Evolutionary conservation across 1,140 invertebrate species (phyloP).

Genomic region (Macrocentrus cingulum): DNA sequence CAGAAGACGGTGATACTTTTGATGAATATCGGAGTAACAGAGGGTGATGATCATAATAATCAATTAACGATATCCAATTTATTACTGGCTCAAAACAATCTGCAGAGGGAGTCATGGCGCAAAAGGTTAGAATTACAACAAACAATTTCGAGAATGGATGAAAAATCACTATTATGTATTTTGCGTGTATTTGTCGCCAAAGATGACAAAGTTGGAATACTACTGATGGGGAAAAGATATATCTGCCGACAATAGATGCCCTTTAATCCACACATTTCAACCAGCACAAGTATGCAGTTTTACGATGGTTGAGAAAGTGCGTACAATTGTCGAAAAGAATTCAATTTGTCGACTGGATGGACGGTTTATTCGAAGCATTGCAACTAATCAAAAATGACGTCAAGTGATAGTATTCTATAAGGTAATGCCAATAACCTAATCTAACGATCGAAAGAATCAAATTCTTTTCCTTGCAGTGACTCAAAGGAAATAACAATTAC

Average conservation of each 20-base stretch:
- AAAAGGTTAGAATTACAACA: slow-evolving; percentile 33
- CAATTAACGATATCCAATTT: no score
- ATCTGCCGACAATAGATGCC: slow-evolving; percentile 13
- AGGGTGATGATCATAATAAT: background rate
- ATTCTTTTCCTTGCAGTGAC: background rate
- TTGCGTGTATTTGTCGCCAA: slow-evolving; percentile 37
- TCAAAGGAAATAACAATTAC: background rate
- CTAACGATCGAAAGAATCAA: background rate
- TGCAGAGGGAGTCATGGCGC: slow-evolving; percentile 32
- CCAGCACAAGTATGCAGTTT: slow-evolving; percentile 30
- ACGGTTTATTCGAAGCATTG: slow-evolving; percentile 29
- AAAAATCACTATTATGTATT: background rate
- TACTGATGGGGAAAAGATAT: slow-evolving; percentile 37
- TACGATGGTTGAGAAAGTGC: slow-evolving; percentile 33
- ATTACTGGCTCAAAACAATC: slow-evolving; percentile 37
- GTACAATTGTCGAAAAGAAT: slow-evolving; percentile 23
- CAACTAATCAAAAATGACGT: slow-evolving; percentile 32
- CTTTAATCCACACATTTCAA: slow-evolving; percentile 1
- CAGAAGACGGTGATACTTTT: background rate
- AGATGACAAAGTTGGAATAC: slow-evolving; percentile 40
- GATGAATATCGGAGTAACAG: background rate
- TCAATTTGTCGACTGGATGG: slow-evolving; percentile 34
- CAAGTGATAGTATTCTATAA: slow-evolving; percentile 22
- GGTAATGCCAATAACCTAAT: background rate
- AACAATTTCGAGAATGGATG: background rate